Evolutionary conservation across 2,797 vertebrate genomes (phyloP).

Genomic region (Hemitrygon akajei): DNA sequence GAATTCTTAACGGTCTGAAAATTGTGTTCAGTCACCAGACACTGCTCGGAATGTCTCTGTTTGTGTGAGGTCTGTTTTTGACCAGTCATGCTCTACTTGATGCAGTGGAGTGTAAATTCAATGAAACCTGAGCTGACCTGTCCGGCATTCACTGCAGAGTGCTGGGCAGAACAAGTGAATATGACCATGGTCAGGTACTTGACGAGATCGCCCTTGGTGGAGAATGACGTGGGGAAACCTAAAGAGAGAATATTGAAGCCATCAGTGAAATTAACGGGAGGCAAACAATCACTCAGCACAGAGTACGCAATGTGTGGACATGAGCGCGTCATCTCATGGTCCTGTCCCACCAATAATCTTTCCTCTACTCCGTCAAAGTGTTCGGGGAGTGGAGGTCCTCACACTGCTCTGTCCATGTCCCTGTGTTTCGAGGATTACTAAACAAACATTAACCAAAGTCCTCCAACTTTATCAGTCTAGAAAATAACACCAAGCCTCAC

Average conservation of each 20-base stretch:
- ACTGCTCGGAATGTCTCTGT: neutral
- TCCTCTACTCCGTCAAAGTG: neutral
- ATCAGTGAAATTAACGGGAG: neutral
- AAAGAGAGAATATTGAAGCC: neutral
- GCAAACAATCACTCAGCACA: neutral
- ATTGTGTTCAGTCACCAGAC: no score
- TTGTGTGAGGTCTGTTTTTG: neutral
- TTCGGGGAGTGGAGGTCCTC: neutral
- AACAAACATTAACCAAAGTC: no score
- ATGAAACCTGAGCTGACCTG: neutral
- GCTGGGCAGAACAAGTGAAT: neutral
- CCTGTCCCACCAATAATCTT: neutral
- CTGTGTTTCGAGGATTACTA: neutral
- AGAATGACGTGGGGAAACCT: neutral
- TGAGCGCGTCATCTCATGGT: neutral
- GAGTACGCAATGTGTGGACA: no score
- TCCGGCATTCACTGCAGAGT: neutral
- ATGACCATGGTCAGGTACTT: conserved; percentile 21
- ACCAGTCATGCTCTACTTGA: neutral
- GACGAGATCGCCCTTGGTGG: neutral
- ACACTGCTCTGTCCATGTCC: neutral
- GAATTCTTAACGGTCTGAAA: no score
- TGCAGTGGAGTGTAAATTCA: neutral
- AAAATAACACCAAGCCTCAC: no score
- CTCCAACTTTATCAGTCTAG: no score